phyloP scores from a whole-genome alignment of 1,140 invertebrate species.

The Camponotus vicinus region DNA sequence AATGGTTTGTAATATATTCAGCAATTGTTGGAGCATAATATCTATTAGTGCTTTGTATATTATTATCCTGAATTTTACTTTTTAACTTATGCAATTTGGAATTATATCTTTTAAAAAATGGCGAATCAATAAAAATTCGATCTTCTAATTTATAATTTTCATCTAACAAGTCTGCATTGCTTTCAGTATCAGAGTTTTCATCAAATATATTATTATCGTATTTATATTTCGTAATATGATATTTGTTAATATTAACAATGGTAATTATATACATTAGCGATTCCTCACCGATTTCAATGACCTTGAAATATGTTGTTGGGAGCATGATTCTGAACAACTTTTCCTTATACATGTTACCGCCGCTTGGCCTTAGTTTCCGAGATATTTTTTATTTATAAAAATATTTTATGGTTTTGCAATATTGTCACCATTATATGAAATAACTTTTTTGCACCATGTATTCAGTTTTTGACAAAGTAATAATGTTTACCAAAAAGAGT shows the following conservation, averaged over 20 bases:
- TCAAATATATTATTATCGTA: background rate
- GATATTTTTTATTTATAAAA: no score
- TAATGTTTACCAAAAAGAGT: no score
- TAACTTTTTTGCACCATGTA: no score
- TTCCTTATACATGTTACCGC: no score
- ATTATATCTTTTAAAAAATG: conserved; percentile 21
- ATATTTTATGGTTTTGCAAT: no score
- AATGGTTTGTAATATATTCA: conserved; percentile 9
- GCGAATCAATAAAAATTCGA: conserved; percentile 14
- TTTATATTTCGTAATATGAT: background rate
- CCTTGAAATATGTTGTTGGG: no score
- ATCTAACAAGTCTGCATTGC: background rate
- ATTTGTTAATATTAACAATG: conserved; percentile 5
- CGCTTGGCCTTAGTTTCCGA: no score
- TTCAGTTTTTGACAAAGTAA: no score
- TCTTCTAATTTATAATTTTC: conserved; percentile 23
- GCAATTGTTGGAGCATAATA: conserved; percentile 13
- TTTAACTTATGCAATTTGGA: background rate
- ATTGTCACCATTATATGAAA: no score
- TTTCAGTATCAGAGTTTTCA: conserved; percentile 12
- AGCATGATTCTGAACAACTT: no score
- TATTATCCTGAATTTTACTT: background rate
- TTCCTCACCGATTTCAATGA: no score
- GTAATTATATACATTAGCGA: no score
- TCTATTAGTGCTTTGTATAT: background rate